Base-by-base conservation (phyloP, 1,140 invertebrate species). In the Drosophila trapezifrons region DNA sequence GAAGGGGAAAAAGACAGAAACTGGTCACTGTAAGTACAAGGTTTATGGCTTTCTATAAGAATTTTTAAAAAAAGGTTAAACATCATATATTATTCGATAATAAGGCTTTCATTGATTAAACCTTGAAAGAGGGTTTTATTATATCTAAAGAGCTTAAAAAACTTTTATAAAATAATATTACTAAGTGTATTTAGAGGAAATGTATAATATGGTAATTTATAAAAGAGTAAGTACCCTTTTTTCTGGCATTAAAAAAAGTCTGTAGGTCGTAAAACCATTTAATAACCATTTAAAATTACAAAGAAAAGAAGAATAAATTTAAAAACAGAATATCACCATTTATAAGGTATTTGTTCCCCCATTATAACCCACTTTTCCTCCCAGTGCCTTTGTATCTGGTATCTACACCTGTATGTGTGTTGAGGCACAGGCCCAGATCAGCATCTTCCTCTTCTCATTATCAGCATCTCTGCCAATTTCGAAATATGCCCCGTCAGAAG, bases 381-480 rank as follows among this genome's bases (percentile, higher is more conserved):
- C 8, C 37, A n/a, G 32, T 76, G 62, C 20, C 42, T 13, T 37
- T 77, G 58, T 81, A 63, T 62, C 37, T 63, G 47, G 18, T 35
- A 42, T 3, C 17, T 37, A n/a, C 32, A 60, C n/a, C 20, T 77
- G 63, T 84, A 60, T 82, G 70, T 51, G 72, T 86, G 74, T 67
- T 81, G 64, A 73, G 69, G 58, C 58, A 56, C 40, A 72, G 54
- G 54, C 73, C 60, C 81, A 80, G 69, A 74, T 59, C 67, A 74
- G 12, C 69, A 45, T 70, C 43, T 78, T 57, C 56, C 37, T 59
- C 69, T 25, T 43, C 18, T 22, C 52, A 55, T 58, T 54, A 64
- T 73, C 70, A 47, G 42, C 64, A 47, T 58, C 62, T 66, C 76
- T 84, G 77, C 64, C 70, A 65, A 87, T 86, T 86, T 86, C 83